Conservation (phyloP, 1,140 invertebrate genomes). For the Physella acuta region DNA sequence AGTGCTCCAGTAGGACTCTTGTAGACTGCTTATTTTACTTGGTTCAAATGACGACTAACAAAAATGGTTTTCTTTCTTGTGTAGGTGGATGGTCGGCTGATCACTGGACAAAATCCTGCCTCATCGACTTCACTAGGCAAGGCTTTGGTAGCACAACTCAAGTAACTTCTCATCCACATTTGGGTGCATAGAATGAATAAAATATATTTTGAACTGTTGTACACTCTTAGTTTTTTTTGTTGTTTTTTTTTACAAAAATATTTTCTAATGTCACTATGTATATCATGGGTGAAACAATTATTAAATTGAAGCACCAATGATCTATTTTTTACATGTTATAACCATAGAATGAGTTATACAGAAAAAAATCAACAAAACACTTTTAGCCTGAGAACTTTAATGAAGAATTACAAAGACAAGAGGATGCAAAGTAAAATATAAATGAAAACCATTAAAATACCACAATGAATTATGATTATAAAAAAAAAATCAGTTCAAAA, state of each 20-base stretch:
- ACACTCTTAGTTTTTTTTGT: too few species aligned
- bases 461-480: constrained; percentile 6
- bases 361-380: not conserved
- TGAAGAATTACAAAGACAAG: constrained; percentile 10
- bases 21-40: not conserved
- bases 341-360: too few species aligned
- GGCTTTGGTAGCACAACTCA: not conserved
- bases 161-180: too few species aligned
- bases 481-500: constrained; percentile 9
- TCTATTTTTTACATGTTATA: too few species aligned
- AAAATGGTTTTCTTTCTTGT: not conserved
- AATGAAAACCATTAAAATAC: constrained; percentile 4
- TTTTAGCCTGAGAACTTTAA: constrained; percentile 19
- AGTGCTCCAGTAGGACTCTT: not conserved
- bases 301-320: too few species aligned
- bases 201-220: too few species aligned
- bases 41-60: too few species aligned
- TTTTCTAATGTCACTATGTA: too few species aligned
- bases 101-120: constrained; percentile 24
- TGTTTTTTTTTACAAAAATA: too few species aligned
- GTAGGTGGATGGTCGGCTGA: constrained; percentile 20
- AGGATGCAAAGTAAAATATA: not conserved
- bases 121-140: constrained; percentile 11
- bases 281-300: too few species aligned
- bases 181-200: too few species aligned